These are phyloP conservation scores for Anguilla rostrata DNA, from an alignment of 2,113 vertebrate species.

Conservation along the genomic window DNA sequence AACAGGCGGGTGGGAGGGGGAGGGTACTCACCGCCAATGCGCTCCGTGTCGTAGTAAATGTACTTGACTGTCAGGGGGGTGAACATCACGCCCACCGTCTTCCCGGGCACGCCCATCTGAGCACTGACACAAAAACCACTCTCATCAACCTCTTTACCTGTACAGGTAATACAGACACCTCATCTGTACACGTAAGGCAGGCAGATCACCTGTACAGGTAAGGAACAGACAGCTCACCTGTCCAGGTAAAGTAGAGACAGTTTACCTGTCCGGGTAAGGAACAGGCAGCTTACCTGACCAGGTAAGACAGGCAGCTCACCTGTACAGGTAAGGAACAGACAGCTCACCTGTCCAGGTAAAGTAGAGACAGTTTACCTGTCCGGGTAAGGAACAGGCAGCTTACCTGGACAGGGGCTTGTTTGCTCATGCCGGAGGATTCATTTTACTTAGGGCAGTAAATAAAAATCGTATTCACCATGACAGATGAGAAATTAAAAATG, in stretches of 20 bases:
- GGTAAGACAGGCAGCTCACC: too few species aligned
- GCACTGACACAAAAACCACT: conserved; percentile 70
- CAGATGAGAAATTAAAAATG: too few species aligned
- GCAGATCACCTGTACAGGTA: too few species aligned
- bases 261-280: neutral
- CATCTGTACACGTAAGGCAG: neutral
- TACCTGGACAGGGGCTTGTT: neutral
- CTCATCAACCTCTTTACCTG: too few species aligned
- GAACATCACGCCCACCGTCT: conserved; percentile 97
- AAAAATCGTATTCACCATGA: too few species aligned
- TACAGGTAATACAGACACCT: too few species aligned
- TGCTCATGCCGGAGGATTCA: too few species aligned
- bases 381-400: neutral
- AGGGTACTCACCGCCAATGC: conserved; percentile 85
- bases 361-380: neutral
- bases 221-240: too few species aligned
- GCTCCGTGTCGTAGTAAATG: conserved; percentile 90
- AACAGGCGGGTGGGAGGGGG: neutral
- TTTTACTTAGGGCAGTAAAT: too few species aligned
- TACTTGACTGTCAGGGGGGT: conserved; percentile 93
- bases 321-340: too few species aligned
- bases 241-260: too few species aligned
- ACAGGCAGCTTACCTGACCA: neutral
- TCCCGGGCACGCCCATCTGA: conserved; percentile 93
- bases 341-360: too few species aligned